A percentile compares a stretch with the other conserved stretches of the same genome.
These are phyloP conservation scores for Meloidogyne exigua DNA, from an alignment of 1,140 invertebrate genomes.

Conservation along the genomic window DNA sequence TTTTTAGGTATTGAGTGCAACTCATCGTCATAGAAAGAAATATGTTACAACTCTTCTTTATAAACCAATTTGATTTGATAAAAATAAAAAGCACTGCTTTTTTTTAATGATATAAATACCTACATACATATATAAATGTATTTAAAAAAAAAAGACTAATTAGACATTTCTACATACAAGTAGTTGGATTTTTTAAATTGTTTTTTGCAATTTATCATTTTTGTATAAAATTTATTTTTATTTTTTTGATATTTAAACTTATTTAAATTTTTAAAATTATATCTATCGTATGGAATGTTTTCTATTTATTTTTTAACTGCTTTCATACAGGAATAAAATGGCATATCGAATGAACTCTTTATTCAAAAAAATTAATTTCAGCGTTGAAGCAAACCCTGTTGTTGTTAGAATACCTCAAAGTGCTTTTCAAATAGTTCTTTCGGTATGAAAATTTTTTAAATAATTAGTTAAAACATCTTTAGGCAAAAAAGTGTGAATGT, in stretches of 20 bases:
- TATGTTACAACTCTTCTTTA: constrained; percentile 98
- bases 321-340: neutral
- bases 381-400: neutral
- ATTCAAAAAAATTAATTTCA: constrained; percentile 10
- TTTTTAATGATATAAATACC: neutral
- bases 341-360: constrained; percentile 11
- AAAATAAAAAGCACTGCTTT: neutral
- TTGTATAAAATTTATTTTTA: constrained; percentile 3
- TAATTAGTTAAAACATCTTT: neutral
- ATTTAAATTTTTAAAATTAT: neutral
- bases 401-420: constrained; percentile 3
- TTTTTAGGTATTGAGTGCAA: constrained; percentile 28
- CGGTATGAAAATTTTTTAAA: neutral
- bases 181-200: neutral
- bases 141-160: neutral
- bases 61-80: constrained; percentile 72
- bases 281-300: too few relatives aligned
- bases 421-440: constrained; percentile 18
- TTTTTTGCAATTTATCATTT: neutral
- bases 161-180: neutral
- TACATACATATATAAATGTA: neutral
- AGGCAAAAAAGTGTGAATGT: constrained; percentile 1
- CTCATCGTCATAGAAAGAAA: constrained; percentile 84
- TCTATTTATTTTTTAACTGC: neutral
- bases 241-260: neutral